Percentiles rank a stretch among this genome's conserved stretches.
Evolutionary conservation across 2,797 vertebrate species (phyloP).

Genomic region (Sebastes umbrosus): DNA sequence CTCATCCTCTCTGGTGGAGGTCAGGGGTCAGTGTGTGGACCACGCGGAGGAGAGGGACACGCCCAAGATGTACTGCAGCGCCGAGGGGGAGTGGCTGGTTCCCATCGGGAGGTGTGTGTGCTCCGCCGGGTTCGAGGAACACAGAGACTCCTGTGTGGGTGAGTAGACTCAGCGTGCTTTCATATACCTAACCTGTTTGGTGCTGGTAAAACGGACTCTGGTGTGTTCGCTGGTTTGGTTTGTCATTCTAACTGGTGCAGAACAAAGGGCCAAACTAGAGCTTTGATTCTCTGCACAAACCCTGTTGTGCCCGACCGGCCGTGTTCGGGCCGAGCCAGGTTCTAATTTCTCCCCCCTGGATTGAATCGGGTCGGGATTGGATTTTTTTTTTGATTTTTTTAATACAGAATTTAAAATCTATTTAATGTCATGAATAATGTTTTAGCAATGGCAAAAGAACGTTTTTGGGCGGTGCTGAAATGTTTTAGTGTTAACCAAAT

Average conservation of each 20-base stretch:
- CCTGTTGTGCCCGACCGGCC: too few relatives aligned
- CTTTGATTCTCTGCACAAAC: background rate
- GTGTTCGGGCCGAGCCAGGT: background rate
- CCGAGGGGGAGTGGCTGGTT: slow-evolving; percentile 97
- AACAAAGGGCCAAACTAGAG: background rate
- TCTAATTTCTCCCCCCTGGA: too few relatives aligned
- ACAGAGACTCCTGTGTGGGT: slow-evolving; percentile 91
- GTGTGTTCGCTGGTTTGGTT: background rate
- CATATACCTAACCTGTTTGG: background rate
- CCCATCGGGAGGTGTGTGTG: slow-evolving; percentile 97
- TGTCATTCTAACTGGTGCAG: background rate
- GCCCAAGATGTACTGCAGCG: slow-evolving; percentile 99
- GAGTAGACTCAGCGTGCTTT: slow-evolving; percentile 62
- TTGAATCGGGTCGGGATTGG: background rate
- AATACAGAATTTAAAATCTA: background rate
- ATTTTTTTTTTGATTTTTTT: background rate
- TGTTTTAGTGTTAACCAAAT: background rate
- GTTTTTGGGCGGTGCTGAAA: background rate
- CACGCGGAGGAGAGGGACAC: slow-evolving; percentile 96
- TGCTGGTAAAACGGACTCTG: background rate
- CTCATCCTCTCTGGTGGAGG: slow-evolving; percentile 95
- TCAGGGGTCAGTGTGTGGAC: slow-evolving; percentile 92
- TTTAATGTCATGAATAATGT: background rate
- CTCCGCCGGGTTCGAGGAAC: slow-evolving; percentile 93
- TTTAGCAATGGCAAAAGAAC: background rate